Evolutionary conservation across 2,888 invertebrate species (phyloP).

Genomic region (Apodemia hepburni): DNA sequence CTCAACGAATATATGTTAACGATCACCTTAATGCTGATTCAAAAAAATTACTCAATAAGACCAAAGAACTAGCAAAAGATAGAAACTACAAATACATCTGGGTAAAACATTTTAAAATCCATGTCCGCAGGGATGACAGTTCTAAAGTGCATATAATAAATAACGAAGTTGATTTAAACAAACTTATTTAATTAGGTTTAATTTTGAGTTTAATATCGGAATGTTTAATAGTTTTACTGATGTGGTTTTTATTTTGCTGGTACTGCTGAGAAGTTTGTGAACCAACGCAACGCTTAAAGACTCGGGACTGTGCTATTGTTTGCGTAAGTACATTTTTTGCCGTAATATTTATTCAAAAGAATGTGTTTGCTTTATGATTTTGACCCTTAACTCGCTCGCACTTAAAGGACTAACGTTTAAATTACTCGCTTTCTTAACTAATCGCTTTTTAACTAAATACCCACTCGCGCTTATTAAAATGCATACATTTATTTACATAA

Average conservation of each 20-base stretch:
- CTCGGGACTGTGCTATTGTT: neutral
- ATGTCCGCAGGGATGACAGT: constrained; percentile 9
- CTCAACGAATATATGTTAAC: neutral
- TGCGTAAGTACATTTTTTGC: neutral
- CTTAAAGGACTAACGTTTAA: neutral
- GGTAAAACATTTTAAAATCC: constrained; percentile 5
- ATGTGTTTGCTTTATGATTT: neutral
- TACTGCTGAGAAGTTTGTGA: too few species aligned
- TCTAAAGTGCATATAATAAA: constrained; percentile 16
- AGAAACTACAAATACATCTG: neutral
- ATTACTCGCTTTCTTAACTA: too few species aligned
- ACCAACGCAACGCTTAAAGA: neutral
- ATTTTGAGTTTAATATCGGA: too few species aligned
- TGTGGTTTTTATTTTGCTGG: too few species aligned
- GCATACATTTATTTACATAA: too few species aligned
- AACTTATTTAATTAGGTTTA: neutral
- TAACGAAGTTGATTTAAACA: neutral
- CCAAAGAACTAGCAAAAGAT: neutral
- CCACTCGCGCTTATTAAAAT: too few species aligned
- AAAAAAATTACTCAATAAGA: neutral
- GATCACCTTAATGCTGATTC: neutral
- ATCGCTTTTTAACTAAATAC: too few species aligned
- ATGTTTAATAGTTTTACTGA: too few species aligned
- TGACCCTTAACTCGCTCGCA: neutral
- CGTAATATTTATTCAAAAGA: neutral